These are phyloP conservation scores for Incurvaria masculella DNA, from an alignment of 2,888 invertebrate genomes.

Conservation along the genomic window DNA sequence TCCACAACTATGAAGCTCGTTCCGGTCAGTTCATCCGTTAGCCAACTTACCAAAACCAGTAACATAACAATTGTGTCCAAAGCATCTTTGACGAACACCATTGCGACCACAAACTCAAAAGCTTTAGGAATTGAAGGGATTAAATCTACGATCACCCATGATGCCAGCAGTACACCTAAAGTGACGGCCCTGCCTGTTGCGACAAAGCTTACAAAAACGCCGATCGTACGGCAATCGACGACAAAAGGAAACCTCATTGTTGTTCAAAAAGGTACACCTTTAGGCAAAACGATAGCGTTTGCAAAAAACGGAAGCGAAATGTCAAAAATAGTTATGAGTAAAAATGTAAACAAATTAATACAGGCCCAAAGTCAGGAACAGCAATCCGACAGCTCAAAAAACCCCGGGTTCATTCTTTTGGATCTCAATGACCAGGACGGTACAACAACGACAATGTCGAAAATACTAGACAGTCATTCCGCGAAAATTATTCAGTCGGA, in stretches of 20 bases:
- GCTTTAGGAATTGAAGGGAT: constrained; percentile 28
- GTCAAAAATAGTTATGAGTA: constrained; percentile 52
- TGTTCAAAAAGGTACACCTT: constrained; percentile 55
- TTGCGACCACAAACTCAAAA: constrained; percentile 28
- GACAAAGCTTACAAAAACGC: constrained; percentile 22
- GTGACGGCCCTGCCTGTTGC: constrained; percentile 9
- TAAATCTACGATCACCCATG: constrained; percentile 47
- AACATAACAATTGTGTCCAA: constrained; percentile 34
- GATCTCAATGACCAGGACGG: constrained; percentile 47
- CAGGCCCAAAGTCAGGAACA: constrained; percentile 33
- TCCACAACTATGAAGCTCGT: constrained; percentile 47
- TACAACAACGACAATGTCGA: constrained; percentile 45
- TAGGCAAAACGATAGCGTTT: constrained; percentile 48
- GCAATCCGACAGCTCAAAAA: constrained; percentile 29
- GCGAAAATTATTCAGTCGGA: constrained; percentile 12
- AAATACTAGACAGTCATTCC: constrained; percentile 40
- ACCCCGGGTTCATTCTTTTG: constrained; percentile 42
- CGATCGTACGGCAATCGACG: constrained; percentile 41
- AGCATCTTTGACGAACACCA: constrained; percentile 27
- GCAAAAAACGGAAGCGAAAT: constrained; percentile 47
- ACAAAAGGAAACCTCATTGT: constrained; percentile 59
- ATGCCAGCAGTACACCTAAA: constrained; percentile 41
- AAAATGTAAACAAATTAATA: constrained; percentile 45
- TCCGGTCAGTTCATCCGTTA: constrained; percentile 35
- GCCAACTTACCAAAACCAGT: constrained; percentile 27